Conservation (phyloP, 2,113 vertebrate genomes). For the rabbit (Oryctolagus cuniculus) region DNA sequence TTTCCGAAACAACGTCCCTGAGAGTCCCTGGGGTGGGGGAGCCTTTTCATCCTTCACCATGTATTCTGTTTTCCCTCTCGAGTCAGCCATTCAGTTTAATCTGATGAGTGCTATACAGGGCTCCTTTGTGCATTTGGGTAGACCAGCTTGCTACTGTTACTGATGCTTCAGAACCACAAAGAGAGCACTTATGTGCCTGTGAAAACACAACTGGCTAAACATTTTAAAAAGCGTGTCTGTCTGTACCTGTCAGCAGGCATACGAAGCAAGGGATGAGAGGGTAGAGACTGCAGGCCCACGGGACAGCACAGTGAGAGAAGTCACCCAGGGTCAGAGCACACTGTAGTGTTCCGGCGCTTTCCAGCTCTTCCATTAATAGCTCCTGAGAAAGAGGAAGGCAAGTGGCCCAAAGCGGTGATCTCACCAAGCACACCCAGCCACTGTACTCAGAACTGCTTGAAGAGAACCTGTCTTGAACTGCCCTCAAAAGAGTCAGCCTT, state of each 20-base stretch:
- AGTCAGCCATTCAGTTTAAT: not conserved
- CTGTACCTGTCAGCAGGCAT: not conserved
- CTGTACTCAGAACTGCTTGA: constrained; percentile 30
- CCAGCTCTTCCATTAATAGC: constrained; percentile 70
- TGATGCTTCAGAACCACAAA: not conserved
- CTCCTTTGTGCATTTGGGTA: not conserved
- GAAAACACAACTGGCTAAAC: not conserved
- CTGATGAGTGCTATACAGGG: not conserved
- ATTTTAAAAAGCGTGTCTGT: not conserved
- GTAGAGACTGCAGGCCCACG: not conserved
- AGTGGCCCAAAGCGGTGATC: not conserved
- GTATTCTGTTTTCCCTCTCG: not conserved
- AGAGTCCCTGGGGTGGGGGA: not conserved
- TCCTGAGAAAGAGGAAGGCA: constrained; percentile 23
- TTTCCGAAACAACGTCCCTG: not conserved
- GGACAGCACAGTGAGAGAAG: not conserved
- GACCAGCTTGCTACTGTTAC: not conserved
- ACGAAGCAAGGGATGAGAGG: not conserved
- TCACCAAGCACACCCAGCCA: not conserved
- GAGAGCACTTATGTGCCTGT: not conserved
- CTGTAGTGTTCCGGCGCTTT: constrained; percentile 31
- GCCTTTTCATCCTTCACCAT: not conserved
- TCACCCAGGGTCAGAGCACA: constrained; percentile 58
- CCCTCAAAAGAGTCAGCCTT: not conserved
- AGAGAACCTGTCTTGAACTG: not conserved